Evolutionary conservation across 2,113 vertebrate species (phyloP).

Genomic region (Butorides virescens): DNA sequence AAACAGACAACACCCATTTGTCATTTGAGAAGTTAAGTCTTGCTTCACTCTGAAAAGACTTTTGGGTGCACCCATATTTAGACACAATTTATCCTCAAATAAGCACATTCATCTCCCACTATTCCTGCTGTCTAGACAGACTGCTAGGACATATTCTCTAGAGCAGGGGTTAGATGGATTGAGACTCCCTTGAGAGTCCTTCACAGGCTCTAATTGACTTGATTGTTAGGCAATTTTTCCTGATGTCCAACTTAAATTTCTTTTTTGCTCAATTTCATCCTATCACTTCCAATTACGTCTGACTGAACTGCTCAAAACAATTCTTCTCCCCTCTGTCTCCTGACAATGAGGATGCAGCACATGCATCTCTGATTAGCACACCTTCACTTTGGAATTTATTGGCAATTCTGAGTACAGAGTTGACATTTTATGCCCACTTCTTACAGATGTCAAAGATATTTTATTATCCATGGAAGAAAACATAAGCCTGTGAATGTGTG

Average conservation of each 20-base stretch:
- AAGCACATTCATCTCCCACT: neutral
- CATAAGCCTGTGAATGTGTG: neutral
- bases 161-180: constrained; percentile 11
- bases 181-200: constrained; percentile 17
- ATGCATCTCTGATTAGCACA: neutral
- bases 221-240: constrained; percentile 39
- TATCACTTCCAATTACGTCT: constrained; percentile 37
- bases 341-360: neutral
- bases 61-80: neutral
- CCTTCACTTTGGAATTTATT: neutral
- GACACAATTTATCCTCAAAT: neutral
- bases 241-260: constrained; percentile 23
- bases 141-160: neutral
- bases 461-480: constrained; percentile 1
- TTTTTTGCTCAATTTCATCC: constrained; percentile 54
- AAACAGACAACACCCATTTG: neutral
- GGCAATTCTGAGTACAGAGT: neutral
- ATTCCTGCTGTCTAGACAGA: constrained; percentile 9
- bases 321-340: neutral
- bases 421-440: neutral
- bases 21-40: neutral
- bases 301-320: constrained; percentile 36
- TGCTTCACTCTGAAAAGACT: neutral
- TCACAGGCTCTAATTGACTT: constrained; percentile 42
- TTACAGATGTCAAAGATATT: neutral